These are phyloP conservation scores for Microplitis mediator DNA, from an alignment of 1,140 invertebrate species.

Conservation along the genomic window DNA sequence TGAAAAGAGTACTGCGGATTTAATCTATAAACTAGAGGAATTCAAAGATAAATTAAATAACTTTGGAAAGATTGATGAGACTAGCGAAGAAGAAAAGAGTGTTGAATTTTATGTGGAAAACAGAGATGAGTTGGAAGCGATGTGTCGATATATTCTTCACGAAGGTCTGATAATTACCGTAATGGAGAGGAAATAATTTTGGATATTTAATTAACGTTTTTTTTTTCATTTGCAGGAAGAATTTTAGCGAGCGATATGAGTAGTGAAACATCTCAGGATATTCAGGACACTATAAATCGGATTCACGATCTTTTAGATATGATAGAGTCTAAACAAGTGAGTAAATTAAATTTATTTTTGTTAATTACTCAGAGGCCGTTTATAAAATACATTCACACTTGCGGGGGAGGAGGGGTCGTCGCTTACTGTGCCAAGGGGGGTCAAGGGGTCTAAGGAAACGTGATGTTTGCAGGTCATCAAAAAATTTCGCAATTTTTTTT, in stretches of 20 bases:
- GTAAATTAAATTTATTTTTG: neutral
- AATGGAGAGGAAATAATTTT: slow-evolving; percentile 17
- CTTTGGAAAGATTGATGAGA: slow-evolving; percentile 39
- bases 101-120: slow-evolving; percentile 45
- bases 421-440: too few species aligned
- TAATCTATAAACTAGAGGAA: slow-evolving; percentile 64
- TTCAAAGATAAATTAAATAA: slow-evolving; percentile 60
- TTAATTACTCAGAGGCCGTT: too few species aligned
- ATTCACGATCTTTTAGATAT: slow-evolving; percentile 66
- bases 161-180: slow-evolving; percentile 40
- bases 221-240: slow-evolving; percentile 36
- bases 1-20: slow-evolving; percentile 61
- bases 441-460: too few species aligned
- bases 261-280: slow-evolving; percentile 65
- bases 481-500: too few species aligned
- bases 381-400: too few species aligned
- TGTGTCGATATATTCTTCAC: slow-evolving; percentile 43
- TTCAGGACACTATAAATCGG: slow-evolving; percentile 65
- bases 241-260: slow-evolving; percentile 43
- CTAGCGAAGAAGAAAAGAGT: slow-evolving; percentile 43
- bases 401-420: too few species aligned
- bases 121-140: slow-evolving; percentile 42
- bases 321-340: slow-evolving; percentile 67
- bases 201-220: slow-evolving; percentile 10
- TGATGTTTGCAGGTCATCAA: too few species aligned